phyloP scores from a whole-genome alignment of 2,888 invertebrate species.

The Hydropsyche betteni region DNA sequence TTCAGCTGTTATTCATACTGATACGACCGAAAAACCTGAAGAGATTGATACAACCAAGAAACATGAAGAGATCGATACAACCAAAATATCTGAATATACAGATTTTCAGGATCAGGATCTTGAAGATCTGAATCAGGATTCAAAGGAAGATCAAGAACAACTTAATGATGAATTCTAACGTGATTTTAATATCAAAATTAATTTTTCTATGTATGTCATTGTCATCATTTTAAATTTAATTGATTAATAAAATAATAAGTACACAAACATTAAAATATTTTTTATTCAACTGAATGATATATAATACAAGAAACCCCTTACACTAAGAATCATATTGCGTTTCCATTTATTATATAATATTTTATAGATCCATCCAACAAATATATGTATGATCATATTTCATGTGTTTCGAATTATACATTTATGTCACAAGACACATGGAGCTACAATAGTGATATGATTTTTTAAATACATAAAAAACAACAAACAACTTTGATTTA shows the following conservation, averaged over 20 bases:
- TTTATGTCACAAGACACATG: constrained; percentile 14
- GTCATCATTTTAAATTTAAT: background rate
- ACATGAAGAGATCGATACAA: no score
- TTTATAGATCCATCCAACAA: constrained; percentile 25
- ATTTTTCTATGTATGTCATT: background rate
- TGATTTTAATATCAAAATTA: background rate
- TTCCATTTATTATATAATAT: constrained; percentile 38
- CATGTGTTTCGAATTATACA: background rate
- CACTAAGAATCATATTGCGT: constrained; percentile 37
- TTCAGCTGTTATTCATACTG: background rate
- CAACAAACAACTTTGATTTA: background rate
- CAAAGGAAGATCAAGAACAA: background rate
- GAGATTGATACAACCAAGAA: background rate
- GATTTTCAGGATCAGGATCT: no score
- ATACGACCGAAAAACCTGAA: background rate
- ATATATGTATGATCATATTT: constrained; percentile 20
- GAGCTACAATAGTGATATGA: constrained; percentile 3
- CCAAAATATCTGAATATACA: no score
- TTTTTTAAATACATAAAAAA: constrained; percentile 13
- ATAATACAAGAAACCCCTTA: constrained; percentile 43
- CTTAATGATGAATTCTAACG: background rate
- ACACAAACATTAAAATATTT: constrained; percentile 50
- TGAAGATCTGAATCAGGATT: background rate
- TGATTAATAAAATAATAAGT: background rate
- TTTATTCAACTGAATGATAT: constrained; percentile 50